Conservation (phyloP, 2,888 invertebrate species). For the Volucella bombylans region DNA sequence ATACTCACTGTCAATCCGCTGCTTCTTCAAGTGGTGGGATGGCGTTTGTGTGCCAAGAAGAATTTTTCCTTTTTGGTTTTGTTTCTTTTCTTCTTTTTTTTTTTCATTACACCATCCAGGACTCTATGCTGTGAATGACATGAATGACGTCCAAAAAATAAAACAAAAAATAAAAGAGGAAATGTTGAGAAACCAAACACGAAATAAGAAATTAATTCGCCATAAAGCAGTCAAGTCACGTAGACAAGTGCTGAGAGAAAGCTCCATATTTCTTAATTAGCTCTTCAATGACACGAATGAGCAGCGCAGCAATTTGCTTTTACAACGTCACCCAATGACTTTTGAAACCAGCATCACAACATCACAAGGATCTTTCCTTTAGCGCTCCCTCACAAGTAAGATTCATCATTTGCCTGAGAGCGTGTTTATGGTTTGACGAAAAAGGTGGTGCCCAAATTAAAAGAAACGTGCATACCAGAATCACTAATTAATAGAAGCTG, state of each 20-base stretch:
- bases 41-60: conserved; percentile 20
- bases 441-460: conserved; percentile 70
- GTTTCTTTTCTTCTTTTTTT: too few species aligned
- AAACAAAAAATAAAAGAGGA: conserved; percentile 24
- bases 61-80: background rate
- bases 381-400: conserved; percentile 65
- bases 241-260: conserved; percentile 70
- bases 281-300: conserved; percentile 73
- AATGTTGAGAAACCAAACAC: conserved; percentile 68
- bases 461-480: conserved; percentile 72
- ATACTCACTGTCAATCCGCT: conserved; percentile 30
- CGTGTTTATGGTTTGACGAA: conserved; percentile 72
- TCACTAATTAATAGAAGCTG: conserved; percentile 68
- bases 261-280: conserved; percentile 74
- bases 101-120: background rate
- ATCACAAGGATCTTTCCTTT: conserved; percentile 65
- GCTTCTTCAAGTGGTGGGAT: conserved; percentile 2
- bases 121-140: conserved; percentile 40
- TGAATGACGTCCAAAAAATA: conserved; percentile 45
- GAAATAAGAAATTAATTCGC: conserved; percentile 74
- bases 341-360: conserved; percentile 69
- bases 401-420: conserved; percentile 69
- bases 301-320: conserved; percentile 68
- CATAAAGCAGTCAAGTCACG: conserved; percentile 73
- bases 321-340: conserved; percentile 65